These are phyloP conservation scores for Amblyornis subalaris DNA, from an alignment of 2,113 vertebrate genomes.

Conservation along the genomic window DNA sequence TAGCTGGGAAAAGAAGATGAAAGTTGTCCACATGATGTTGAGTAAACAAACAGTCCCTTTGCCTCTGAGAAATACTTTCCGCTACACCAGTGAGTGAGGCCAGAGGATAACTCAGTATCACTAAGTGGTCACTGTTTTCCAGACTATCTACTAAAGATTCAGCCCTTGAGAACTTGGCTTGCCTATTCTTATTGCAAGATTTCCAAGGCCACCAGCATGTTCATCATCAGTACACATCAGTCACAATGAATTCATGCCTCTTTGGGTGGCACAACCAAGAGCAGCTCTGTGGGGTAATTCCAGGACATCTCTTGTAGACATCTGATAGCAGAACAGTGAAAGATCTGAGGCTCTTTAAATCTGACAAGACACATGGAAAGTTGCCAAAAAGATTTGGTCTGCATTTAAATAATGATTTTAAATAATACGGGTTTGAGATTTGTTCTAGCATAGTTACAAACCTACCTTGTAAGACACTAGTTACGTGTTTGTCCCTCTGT, in stretches of 20 bases:
- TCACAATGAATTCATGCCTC: background rate
- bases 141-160: background rate
- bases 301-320: background rate
- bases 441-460: background rate
- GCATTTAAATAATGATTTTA: background rate
- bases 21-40: background rate
- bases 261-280: background rate
- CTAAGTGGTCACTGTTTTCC: slow-evolving; percentile 14
- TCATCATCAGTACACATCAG: background rate
- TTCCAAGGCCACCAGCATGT: background rate
- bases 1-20: slow-evolving; percentile 45
- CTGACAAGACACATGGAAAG: background rate
- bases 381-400: background rate
- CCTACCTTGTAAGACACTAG: background rate
- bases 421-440: background rate
- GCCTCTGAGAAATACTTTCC: slow-evolving; percentile 28
- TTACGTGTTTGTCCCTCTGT: background rate
- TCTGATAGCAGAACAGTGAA: background rate
- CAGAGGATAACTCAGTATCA: background rate
- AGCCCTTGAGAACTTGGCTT: background rate
- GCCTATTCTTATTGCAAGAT: background rate
- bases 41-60: slow-evolving; percentile 30
- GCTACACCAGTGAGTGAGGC: background rate
- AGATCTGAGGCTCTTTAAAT: background rate
- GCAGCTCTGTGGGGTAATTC: background rate